Conservation (phyloP, 1,140 invertebrate genomes). For the Orussus abietinus region DNA sequence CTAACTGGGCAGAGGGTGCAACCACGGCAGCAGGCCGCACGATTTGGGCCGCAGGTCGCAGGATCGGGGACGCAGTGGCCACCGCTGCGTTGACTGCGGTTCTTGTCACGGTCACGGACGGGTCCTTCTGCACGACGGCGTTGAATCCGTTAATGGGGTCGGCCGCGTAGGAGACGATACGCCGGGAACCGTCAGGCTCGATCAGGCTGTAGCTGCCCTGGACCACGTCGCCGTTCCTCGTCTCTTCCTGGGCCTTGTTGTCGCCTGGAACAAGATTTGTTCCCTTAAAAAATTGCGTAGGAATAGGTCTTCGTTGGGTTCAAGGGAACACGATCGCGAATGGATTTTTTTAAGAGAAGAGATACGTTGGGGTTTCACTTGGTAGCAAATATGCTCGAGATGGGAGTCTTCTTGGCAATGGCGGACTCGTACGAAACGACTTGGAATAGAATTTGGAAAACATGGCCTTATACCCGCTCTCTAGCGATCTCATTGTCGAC, state of each 20-base stretch:
- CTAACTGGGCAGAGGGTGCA: constrained; percentile 10
- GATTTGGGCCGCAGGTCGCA: constrained; percentile 16
- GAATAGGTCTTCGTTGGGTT: too few relatives aligned
- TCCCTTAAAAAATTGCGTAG: constrained; percentile 11
- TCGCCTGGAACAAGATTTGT: constrained; percentile 37
- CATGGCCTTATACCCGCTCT: too few relatives aligned
- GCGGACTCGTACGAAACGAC: too few relatives aligned
- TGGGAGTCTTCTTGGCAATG: too few relatives aligned
- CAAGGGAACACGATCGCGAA: not conserved
- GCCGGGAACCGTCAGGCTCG: constrained; percentile 50
- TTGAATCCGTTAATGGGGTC: constrained; percentile 54
- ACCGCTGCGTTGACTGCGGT: constrained; percentile 9
- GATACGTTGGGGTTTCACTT: too few relatives aligned
- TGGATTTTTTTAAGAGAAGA: not conserved
- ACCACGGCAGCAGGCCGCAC: constrained; percentile 13
- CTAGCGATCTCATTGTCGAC: too few relatives aligned
- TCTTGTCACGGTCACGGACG: constrained; percentile 24
- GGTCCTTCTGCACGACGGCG: constrained; percentile 50
- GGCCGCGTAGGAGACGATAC: constrained; percentile 50
- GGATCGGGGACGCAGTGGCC: constrained; percentile 12
- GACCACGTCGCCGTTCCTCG: constrained; percentile 50
- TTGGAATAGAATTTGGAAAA: too few relatives aligned
- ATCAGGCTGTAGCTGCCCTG: constrained; percentile 52
- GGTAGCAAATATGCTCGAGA: too few relatives aligned
- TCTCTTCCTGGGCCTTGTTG: constrained; percentile 50